Conservation (phyloP, 2,888 invertebrate species). For the Leptopilina myrica region DNA sequence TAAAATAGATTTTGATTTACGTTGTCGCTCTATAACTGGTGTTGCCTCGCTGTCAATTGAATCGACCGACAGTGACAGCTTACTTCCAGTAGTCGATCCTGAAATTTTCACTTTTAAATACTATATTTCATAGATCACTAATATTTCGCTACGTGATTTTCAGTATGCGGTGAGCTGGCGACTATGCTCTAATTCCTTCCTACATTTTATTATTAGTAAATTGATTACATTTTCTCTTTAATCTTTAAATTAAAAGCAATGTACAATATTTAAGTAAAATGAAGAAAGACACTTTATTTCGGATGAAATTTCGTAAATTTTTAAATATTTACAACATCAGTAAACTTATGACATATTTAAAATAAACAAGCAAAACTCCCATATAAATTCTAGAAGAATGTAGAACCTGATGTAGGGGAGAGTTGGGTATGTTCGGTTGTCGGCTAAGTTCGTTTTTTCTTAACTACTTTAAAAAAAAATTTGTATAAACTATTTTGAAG, state of each 20-base stretch:
- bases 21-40: slow-evolving; percentile 82
- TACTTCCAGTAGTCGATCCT: slow-evolving; percentile 78
- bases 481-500: too few relatives aligned
- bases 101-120: slow-evolving; percentile 54
- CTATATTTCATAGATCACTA: not conserved
- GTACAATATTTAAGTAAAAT: too few relatives aligned
- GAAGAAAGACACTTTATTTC: not conserved
- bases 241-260: too few relatives aligned
- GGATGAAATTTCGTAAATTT: too few relatives aligned
- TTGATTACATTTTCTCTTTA: not conserved
- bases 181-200: slow-evolving; percentile 21
- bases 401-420: too few relatives aligned
- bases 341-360: too few relatives aligned
- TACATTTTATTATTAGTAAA: slow-evolving; percentile 7
- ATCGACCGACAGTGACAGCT: slow-evolving; percentile 84
- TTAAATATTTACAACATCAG: too few relatives aligned
- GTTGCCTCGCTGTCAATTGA: slow-evolving; percentile 82
- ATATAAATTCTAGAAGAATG: too few relatives aligned
- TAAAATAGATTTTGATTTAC: slow-evolving; percentile 86
- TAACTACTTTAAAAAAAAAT: too few relatives aligned
- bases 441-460: too few relatives aligned
- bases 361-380: too few relatives aligned
- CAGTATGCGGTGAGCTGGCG: slow-evolving; percentile 21
- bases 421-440: too few relatives aligned
- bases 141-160: slow-evolving; percentile 34